Base-by-base conservation (phyloP, 2,888 invertebrate genomes). In the Scaptomyza reducta region DNA sequence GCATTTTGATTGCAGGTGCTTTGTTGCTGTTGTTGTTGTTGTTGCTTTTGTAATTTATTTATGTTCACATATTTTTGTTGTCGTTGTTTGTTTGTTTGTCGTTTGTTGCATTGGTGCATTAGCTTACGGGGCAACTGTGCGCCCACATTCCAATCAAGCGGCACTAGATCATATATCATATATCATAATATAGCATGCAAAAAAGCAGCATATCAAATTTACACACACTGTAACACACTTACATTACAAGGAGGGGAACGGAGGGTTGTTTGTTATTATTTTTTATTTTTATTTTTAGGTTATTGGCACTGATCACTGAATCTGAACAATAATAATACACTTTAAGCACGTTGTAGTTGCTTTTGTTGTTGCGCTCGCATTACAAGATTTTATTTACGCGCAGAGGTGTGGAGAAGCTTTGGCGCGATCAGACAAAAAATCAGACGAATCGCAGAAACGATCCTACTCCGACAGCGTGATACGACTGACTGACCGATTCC, bases 401-500 rank as follows among this genome's bases (percentile, higher is more conserved):
- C 74, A 70, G 35, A 25, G 22, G 22, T 33, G 49, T 40, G 65
- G 49, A 61, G 63, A 56, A 58, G 46, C 70, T 62, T 56, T 59
- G 74, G 70, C 74, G 74, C 55, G 64, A 64, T 40, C 47, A 31
- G 18, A n/a, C 33, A 31, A 33, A 49, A 73, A 71, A 79, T 74
- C 69, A 74, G 67, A 79, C 80, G 82, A 82, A 72, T 72, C 75
- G 79, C 74, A 70, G 44, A 76, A 73, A 81, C 89, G 90, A 91
- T 89, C 91, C 90, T 88, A 88, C 89, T 89, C 87, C 90, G 89
- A 90, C 91, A 90, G 89, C 90, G 90, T 88, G 90, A 82, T 90
- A 89, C 90, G 89, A 90, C 90, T 90, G 90, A 91, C 91, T 91
- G 89, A 90, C 87, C 80, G 71, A 69, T 74, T 74, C 54, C 74